Base-by-base conservation (phyloP, 2,888 invertebrate genomes). In the Flexamia atlantica region DNA sequence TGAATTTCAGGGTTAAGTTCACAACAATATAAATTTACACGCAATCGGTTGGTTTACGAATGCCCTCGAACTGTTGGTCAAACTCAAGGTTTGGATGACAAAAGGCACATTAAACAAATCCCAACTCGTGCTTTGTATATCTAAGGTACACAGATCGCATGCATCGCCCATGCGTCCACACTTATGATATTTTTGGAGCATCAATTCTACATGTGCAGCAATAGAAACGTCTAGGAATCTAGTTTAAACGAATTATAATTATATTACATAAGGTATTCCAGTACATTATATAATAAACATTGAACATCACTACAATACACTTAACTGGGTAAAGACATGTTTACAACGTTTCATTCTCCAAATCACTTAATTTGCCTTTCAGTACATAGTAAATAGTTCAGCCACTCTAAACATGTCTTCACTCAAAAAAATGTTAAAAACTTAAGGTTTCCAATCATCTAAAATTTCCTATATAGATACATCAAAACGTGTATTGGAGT, bases 151-250 rank as follows among this genome's bases (percentile, higher is more conserved):
- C 20, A 25, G 9, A 72, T n/a, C 3, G 42, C 72, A 42, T 40
- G 68, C 36, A 30, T 30, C 36, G 68, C 30, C 17, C 68, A 36
- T 68, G 68, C 40, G 72, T 23, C 36, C 42, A 53, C 30, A 50
- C 12, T 42, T 74, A 42, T 17, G 20, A 53, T 28, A 53, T 79
- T 28, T 57, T 50, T n/a, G 32, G 12, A 32, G 36, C 32, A 32
- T 79, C 79, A 79, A 79, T 79, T 79, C 79, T 50, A 57, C 46
- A 53, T 79, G 79, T 79, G 79, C 79, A 79, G 79, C 79, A 79
- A 79, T 79, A n/a, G 57, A 79, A 79, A 57, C 36, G 53, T n/a
- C 57, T 79, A 79, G n/a, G 30, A 36, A 57, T 79, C 53, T 79
- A 79, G 57, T 36, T 7, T n/a, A 79, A 79, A 79, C n/a, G 12